A percentile compares a stretch with the other conserved stretches of the same genome.
These are phyloP conservation scores for Eilema depressum DNA, from an alignment of 2,888 invertebrate genomes.

Conservation along the genomic window DNA sequence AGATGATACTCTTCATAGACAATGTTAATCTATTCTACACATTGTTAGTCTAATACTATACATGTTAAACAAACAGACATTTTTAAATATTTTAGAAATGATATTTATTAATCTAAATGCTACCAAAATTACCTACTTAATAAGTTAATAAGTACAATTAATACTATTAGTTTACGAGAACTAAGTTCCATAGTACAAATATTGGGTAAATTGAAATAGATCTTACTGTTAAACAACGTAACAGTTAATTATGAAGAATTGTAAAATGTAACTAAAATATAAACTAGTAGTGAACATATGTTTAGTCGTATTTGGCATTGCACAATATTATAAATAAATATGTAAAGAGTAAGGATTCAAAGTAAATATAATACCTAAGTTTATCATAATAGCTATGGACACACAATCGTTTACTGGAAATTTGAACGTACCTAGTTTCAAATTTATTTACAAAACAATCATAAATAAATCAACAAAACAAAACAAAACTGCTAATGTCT, in stretches of 20 bases:
- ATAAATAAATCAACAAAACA: conserved; percentile 59
- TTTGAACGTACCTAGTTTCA: conserved; percentile 61
- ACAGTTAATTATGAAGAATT: conserved; percentile 65
- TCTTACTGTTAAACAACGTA: conserved; percentile 68
- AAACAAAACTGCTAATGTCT: conserved; percentile 67
- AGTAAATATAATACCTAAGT: conserved; percentile 61
- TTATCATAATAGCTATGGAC: conserved; percentile 66
- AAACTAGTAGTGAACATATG: conserved; percentile 75
- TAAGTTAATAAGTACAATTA: conserved; percentile 83
- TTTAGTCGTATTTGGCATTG: conserved; percentile 72
- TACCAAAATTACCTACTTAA: conserved; percentile 78
- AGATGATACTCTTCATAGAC: conserved; percentile 64
- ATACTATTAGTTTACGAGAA: conserved; percentile 81
- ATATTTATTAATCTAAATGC: conserved; percentile 84
- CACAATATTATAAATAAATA: conserved; percentile 76
- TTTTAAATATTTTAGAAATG: conserved; percentile 84
- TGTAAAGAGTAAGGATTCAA: conserved; percentile 67
- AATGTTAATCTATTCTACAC: conserved; percentile 84
- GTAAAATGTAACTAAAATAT: conserved; percentile 69
- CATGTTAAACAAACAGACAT: conserved; percentile 87
- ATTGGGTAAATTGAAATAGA: conserved; percentile 65
- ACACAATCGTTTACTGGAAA: conserved; percentile 62
- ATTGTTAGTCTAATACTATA: conserved; percentile 86
- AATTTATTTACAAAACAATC: conserved; percentile 66
- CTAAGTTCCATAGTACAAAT: conserved; percentile 71